These are phyloP conservation scores for Zaprionus kolodkinae DNA, from an alignment of 1,140 invertebrate species.

Conservation along the genomic window DNA sequence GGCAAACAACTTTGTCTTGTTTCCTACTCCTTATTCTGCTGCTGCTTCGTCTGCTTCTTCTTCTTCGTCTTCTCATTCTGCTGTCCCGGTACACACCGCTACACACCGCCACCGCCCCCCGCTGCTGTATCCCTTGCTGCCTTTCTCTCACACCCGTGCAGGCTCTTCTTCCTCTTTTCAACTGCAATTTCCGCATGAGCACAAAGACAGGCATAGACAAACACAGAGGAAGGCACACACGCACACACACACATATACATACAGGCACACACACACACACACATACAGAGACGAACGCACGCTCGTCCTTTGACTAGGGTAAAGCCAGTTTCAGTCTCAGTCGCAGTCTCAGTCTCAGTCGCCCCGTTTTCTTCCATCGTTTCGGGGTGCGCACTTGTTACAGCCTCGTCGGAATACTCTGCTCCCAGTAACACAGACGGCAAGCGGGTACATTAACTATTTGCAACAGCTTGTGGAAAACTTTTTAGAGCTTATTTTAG, in stretches of 20 bases:
- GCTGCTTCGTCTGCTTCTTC: neutral
- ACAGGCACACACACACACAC: slow-evolving; percentile 9
- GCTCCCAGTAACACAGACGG: neutral
- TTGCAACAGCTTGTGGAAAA: neutral
- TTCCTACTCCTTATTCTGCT: slow-evolving; percentile 14
- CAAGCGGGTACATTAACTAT: neutral
- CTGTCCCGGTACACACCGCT: no score
- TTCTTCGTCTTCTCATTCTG: no score
- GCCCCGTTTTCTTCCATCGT: slow-evolving; percentile 1
- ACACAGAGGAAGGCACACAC: slow-evolving; percentile 19
- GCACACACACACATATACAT: neutral
- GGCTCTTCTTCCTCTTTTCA: slow-evolving; percentile 5
- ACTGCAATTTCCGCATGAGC: slow-evolving; percentile 39
- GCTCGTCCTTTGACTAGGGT: slow-evolving; percentile 11
- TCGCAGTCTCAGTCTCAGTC: neutral
- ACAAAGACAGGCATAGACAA: slow-evolving; percentile 37
- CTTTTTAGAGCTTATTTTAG: neutral
- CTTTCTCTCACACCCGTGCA: neutral
- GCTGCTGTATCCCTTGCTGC: neutral
- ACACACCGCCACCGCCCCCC: neutral
- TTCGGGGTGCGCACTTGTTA: slow-evolving; percentile 44
- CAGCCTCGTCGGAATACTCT: slow-evolving; percentile 15
- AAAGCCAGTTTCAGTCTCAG: neutral
- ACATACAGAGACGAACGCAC: neutral
- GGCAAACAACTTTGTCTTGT: slow-evolving; percentile 47